Percentiles rank a stretch among this genome's conserved stretches.
These are phyloP conservation scores for Thereva unica DNA, from an alignment of 2,888 invertebrate species.

Conservation along the genomic window DNA sequence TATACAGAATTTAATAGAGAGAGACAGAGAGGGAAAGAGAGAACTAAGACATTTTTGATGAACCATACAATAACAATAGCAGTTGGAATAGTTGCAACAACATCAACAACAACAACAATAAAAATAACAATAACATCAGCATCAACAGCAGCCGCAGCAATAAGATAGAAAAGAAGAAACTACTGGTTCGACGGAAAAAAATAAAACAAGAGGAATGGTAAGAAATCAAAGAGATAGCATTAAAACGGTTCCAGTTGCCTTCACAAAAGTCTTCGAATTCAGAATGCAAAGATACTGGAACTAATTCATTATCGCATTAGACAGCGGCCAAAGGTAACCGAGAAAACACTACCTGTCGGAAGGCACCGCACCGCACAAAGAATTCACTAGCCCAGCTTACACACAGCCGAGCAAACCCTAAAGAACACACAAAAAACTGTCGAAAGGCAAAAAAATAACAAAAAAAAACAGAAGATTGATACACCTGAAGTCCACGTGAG, in stretches of 20 bases:
- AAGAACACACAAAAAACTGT: conserved; percentile 1
- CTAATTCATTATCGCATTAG: conserved; percentile 38
- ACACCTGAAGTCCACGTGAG: conserved; percentile 13
- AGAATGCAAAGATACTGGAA: conserved; percentile 37
- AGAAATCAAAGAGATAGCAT: conserved; percentile 31
- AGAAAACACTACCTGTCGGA: conserved; percentile 10
- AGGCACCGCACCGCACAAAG: background rate
- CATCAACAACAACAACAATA: no score
- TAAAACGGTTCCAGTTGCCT: conserved; percentile 37
- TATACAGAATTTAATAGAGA: background rate
- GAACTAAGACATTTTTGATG: conserved; percentile 4
- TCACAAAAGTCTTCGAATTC: conserved; percentile 19
- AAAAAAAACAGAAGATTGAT: conserved; percentile 11
- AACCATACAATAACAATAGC: background rate
- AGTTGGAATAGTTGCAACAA: no score
- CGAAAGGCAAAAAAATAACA: background rate
- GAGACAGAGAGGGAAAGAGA: conserved; percentile 4
- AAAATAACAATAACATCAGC: no score
- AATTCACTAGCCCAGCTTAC: conserved; percentile 7
- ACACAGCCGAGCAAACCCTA: conserved; percentile 5
- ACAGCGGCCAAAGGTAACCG: conserved; percentile 26
- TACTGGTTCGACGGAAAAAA: conserved; percentile 4
- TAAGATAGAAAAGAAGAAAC: no score
- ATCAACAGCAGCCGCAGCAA: no score
- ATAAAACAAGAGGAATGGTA: conserved; percentile 17